Evolutionary conservation across 2,797 vertebrate species (phyloP), one percentile per base, ranked within the genome.

Genomic region (Varecia variegata): DNA sequence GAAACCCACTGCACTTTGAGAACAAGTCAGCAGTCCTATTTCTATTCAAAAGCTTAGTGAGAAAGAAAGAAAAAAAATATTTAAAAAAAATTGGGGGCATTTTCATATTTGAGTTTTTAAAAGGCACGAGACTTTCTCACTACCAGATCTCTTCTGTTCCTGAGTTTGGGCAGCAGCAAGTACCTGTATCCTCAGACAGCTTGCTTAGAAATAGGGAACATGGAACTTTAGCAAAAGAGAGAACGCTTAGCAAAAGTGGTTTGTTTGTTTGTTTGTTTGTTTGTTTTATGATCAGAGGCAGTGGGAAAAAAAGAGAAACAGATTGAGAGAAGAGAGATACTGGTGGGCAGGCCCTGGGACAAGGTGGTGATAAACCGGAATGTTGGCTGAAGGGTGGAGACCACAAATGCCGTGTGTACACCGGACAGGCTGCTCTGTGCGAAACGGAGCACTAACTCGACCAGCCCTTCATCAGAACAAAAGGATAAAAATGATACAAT

Each of bases 51-150:
- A 67, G 12, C 79, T 86, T 58, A 68, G 58, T 73, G 43, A 56
- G 65, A 74, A 15, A 52, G 56, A 52, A 47, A 79, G 43, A 56
- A n/a, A 65, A 76, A 58, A 52, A 54, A 21, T 40, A 13, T 23
- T 30, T 56, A 18, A 0, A 35, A 50, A 50, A 30, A 3, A 45
- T 74, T 62, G 20, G 15, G 52, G 43, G 17, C 8, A 23, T 85
- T 82, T 50, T 65, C 77, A 7, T 43, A 65, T 83, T 80, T 70
- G 23, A 30, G 45, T 30, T 81, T 90, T 70, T 43, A n/a, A 47
- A 93, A 90, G 8, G 30, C 32, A 2, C 9, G n/a, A 38, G n/a
- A 25, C 35, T 80, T 58, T 85, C 25, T 77, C 7, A 0, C 77
- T 23, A 8, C 5, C 7, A 30, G 3, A 40, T 38, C 2, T 74